These are phyloP conservation scores for Drosophila takahashii DNA, from an alignment of 1,140 invertebrate species.

Conservation along the genomic window DNA sequence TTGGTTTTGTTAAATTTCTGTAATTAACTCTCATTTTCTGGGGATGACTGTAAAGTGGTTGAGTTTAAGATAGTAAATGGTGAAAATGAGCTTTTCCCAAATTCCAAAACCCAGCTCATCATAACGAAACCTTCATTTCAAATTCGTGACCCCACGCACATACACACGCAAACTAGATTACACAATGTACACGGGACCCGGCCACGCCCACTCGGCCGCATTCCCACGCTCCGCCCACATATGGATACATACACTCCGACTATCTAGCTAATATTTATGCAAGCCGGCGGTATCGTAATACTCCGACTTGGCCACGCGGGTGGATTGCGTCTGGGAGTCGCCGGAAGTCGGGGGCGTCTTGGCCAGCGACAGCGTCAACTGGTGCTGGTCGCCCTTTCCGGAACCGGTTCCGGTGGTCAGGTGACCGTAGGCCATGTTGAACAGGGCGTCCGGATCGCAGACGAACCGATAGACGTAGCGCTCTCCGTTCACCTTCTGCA, in stretches of 20 bases:
- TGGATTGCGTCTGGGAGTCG: constrained; percentile 55
- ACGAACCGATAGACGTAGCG: constrained; percentile 98
- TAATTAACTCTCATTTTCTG: too few species aligned
- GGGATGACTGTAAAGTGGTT: too few species aligned
- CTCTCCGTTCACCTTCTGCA: constrained; percentile 98
- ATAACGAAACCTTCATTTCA: constrained; percentile 16
- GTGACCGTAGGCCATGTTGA: constrained; percentile 91
- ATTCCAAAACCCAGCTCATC: constrained; percentile 8
- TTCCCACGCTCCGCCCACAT: constrained; percentile 45
- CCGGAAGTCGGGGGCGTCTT: constrained; percentile 51
- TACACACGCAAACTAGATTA: constrained; percentile 67
- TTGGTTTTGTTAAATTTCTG: too few species aligned
- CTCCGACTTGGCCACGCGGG: constrained; percentile 66
- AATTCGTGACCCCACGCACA: constrained; percentile 12
- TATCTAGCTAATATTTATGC: constrained; percentile 67
- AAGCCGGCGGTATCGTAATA: constrained; percentile 64
- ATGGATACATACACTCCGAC: constrained; percentile 2
- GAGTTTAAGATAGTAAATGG: not conserved
- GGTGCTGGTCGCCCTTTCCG: constrained; percentile 65
- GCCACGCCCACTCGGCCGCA: constrained; percentile 47
- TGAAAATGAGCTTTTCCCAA: not conserved
- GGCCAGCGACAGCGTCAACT: constrained; percentile 60
- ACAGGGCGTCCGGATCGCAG: constrained; percentile 96
- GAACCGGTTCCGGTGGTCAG: constrained; percentile 37
- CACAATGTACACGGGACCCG: constrained; percentile 71